phyloP scores from a whole-genome alignment of 2,113 vertebrate species.

The Aramus guarauna region DNA sequence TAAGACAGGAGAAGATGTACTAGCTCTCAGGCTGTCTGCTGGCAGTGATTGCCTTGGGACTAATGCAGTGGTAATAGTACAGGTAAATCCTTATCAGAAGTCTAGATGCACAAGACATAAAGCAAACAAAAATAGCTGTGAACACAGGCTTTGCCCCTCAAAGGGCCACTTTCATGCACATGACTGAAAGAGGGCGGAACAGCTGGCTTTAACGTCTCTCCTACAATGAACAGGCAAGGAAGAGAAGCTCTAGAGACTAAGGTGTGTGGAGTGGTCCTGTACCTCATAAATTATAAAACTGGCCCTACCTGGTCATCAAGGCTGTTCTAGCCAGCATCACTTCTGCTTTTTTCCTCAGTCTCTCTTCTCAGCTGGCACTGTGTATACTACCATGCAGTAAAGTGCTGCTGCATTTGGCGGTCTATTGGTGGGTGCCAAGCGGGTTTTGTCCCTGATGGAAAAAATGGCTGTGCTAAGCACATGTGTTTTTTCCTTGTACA shows the following conservation, averaged over 20 bases:
- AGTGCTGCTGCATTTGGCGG: conserved; percentile 8
- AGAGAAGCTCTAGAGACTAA: not conserved
- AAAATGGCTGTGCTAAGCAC: not conserved
- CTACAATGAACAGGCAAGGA: not conserved
- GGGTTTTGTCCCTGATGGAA: conserved; percentile 35
- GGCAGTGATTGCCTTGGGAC: not conserved
- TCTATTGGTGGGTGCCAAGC: not conserved
- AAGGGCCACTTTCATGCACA: not conserved
- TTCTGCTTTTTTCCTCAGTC: not conserved
- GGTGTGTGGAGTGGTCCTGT: not conserved
- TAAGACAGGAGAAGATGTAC: not conserved
- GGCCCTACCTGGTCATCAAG: not conserved
- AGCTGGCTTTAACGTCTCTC: not conserved
- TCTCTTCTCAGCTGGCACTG: not conserved
- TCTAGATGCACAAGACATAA: not conserved
- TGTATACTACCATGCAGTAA: not conserved
- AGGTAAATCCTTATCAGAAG: not conserved
- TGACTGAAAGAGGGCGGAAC: not conserved
- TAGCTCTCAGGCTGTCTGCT: not conserved
- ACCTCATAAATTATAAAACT: not conserved
- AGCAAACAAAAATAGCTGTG: not conserved
- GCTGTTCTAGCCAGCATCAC: not conserved
- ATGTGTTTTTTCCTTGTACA: conserved; percentile 18
- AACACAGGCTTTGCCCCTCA: not conserved
- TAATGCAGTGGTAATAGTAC: not conserved